Base-by-base conservation (phyloP, 2,113 vertebrate species). In the Xenopus laevis region DNA sequence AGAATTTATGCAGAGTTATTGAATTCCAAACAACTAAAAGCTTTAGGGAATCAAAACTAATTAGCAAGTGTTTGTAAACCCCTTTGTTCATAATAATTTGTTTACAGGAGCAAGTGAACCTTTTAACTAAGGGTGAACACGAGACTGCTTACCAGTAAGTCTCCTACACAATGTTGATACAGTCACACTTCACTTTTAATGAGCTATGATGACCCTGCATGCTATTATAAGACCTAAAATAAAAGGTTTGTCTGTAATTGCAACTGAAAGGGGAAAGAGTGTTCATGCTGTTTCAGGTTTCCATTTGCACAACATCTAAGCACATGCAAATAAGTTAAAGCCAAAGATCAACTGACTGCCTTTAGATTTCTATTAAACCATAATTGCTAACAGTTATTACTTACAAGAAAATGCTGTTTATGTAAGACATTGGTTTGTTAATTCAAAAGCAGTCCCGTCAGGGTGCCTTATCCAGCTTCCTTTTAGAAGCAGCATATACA, bases 71-170 rank as follows among this genome's bases (percentile, higher is more conserved):
- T 84, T 91, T 91, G 85, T 90, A 91, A 86, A 86, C 89, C 86
- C 88, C 85, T 91, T 93, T 94, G 92, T 91, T 91, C 84, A 88
- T 82, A 87, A 84, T 91, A 94, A 92, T 89, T 83, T 94, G 89
- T 93, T 94, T 91, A 94, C 89, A 91, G 84, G 89, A 89, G 82
- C 86, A 87, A 87, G 82, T 86, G 88, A 89, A 89, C 89, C 88
- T 90, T 93, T 91, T 91, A 93, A 95, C 95, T 92, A 92, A 20
- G 79, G 82, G 80, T 83, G 78, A 83, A 82, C 83, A 83, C 57
- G 12, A 83, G 89, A 86, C 88, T 80, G 71, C 68, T 70, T 82
- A 79, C 75, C 61, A 20, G 67, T 30, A 27, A 65, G 61, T 78
- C 27, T 13, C 1, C 46, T 53, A 62, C 53, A 62, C 17, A 30